Percentiles rank a stretch among this genome's conserved stretches.
Conservation (phyloP, 2,113 vertebrate genomes). For the Poicephalus meyeri region DNA sequence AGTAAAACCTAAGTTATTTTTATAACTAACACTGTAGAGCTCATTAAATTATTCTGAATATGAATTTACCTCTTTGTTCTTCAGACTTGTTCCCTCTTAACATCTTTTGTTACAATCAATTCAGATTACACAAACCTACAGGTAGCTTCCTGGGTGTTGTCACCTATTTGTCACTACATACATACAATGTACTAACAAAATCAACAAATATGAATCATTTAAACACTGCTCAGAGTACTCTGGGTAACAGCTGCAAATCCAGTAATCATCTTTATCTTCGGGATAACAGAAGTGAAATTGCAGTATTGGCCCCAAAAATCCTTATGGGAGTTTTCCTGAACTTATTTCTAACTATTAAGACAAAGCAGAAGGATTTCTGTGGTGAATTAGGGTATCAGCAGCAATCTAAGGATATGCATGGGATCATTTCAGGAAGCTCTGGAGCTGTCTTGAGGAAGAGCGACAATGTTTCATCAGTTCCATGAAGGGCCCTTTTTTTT, state of each 20-base stretch:
- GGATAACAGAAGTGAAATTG: neutral
- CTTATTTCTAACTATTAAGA: neutral
- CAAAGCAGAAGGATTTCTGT: neutral
- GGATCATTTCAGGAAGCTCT: neutral
- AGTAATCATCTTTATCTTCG: neutral
- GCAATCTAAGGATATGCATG: neutral
- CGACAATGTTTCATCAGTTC: neutral
- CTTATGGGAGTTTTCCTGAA: neutral
- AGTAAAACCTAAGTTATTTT: slow-evolving; percentile 12
- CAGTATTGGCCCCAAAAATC: neutral
- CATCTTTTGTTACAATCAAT: slow-evolving; percentile 3
- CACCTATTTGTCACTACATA: slow-evolving; percentile 29
- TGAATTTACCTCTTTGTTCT: slow-evolving; percentile 9
- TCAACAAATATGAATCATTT: neutral
- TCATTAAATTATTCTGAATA: slow-evolving; percentile 18
- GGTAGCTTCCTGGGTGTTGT: neutral
- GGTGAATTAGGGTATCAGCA: neutral
- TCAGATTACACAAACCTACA: neutral
- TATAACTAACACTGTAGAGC: neutral
- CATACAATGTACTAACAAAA: neutral
- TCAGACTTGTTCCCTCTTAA: neutral
- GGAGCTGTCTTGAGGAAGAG: neutral
- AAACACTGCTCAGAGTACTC: neutral
- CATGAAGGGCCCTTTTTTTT: neutral
- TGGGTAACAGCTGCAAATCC: neutral